phyloP scores from a whole-genome alignment of 2,888 invertebrate species.

The Ectropis crepuscularia region DNA sequence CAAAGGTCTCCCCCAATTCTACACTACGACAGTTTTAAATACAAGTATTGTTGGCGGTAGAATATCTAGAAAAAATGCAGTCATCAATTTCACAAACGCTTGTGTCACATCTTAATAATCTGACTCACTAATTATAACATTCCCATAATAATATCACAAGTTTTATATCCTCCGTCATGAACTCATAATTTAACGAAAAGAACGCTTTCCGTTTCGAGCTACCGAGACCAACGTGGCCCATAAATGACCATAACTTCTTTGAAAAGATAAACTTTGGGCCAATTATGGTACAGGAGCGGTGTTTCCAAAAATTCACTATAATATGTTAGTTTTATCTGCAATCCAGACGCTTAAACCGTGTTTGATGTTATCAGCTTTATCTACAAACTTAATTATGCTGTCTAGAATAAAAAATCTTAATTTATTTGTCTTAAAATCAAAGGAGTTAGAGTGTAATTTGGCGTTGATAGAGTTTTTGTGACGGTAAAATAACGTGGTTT shows the following conservation, averaged over 20 bases:
- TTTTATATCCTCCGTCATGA: conserved; percentile 55
- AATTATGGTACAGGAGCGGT: conserved; percentile 75
- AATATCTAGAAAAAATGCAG: too few species aligned
- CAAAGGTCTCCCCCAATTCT: too few species aligned
- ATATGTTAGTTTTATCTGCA: conserved; percentile 65
- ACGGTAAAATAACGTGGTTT: conserved; percentile 41
- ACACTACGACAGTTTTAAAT: too few species aligned
- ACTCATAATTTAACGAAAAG: conserved; percentile 63
- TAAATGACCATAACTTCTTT: conserved; percentile 77
- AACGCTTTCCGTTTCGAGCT: conserved; percentile 54
- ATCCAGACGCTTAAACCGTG: conserved; percentile 75
- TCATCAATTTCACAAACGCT: neutral
- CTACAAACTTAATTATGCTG: conserved; percentile 48
- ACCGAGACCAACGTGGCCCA: conserved; percentile 63
- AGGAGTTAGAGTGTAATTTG: conserved; percentile 1
- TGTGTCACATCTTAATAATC: conserved; percentile 14
- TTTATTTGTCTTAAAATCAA: neutral
- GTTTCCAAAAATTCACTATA: conserved; percentile 79
- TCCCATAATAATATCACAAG: conserved; percentile 54
- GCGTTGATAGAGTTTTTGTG: neutral
- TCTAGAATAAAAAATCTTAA: neutral
- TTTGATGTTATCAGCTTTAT: conserved; percentile 66
- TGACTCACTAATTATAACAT: conserved; percentile 55
- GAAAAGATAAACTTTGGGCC: conserved; percentile 78
- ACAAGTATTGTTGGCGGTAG: too few species aligned